A percentile compares a stretch with the other conserved stretches of the same genome.
These are phyloP conservation scores for Bubo blakistoni DNA, from an alignment of 2,113 vertebrate genomes.

Conservation along the genomic window DNA sequence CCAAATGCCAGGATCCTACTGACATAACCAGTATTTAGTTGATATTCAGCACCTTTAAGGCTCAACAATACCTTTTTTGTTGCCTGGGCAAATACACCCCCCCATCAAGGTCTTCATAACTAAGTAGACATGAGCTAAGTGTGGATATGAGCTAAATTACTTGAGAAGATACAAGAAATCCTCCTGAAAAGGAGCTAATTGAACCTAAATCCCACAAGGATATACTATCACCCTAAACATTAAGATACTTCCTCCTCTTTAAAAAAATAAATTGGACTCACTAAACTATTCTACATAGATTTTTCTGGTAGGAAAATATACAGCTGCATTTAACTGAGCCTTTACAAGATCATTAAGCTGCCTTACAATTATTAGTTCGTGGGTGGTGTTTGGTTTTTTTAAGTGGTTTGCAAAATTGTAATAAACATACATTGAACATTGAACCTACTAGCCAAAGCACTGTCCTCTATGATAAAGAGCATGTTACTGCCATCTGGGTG, in stretches of 20 bases:
- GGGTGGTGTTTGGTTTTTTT: neutral
- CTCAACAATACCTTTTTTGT: neutral
- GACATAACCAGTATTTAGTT: neutral
- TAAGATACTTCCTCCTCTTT: neutral
- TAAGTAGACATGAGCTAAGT: neutral
- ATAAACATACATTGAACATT: neutral
- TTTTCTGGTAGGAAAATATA: neutral
- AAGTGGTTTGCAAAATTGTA: neutral
- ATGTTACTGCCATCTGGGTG: slow-evolving; percentile 38
- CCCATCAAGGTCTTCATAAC: neutral
- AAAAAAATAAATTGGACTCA: neutral
- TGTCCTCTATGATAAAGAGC: neutral
- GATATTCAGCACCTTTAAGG: neutral
- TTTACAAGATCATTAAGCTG: neutral
- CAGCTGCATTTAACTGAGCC: neutral
- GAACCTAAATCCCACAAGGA: neutral
- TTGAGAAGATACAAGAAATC: neutral
- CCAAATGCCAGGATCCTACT: neutral
- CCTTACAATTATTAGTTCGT: neutral
- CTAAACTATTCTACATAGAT: neutral
- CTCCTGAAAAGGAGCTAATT: neutral
- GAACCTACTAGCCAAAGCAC: neutral
- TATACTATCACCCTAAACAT: neutral
- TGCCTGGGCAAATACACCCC: neutral
- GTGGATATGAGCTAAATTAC: neutral